These are phyloP conservation scores for Willisornis vidua DNA, from an alignment of 2,113 vertebrate species.

Conservation along the genomic window DNA sequence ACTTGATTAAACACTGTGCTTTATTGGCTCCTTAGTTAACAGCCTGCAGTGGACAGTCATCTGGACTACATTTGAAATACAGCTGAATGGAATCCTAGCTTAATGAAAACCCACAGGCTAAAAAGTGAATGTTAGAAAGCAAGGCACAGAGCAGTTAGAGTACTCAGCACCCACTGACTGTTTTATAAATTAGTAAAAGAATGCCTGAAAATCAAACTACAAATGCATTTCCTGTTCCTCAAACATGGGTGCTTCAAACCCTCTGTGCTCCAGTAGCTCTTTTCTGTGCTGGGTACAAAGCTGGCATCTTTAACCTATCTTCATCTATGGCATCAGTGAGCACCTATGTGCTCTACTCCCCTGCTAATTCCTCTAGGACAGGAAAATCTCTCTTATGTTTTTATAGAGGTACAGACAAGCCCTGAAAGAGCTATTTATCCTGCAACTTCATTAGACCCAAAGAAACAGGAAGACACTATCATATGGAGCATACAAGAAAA, in stretches of 20 bases:
- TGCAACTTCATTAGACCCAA: neutral
- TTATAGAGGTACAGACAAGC: neutral
- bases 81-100: neutral
- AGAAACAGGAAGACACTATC: neutral
- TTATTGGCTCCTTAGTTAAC: slow-evolving; percentile 26
- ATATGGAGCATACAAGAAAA: neutral
- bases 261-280: neutral
- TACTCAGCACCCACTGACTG: neutral
- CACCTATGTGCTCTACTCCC: neutral
- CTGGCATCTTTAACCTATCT: neutral
- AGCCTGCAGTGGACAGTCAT: slow-evolving; percentile 5
- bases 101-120: neutral
- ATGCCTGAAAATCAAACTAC: neutral
- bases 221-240: neutral
- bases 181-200: neutral
- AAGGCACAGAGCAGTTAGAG: neutral
- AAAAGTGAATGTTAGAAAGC: neutral
- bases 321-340: neutral
- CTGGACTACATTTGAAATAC: neutral
- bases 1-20: neutral
- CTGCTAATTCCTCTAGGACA: neutral
- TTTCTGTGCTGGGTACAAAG: neutral
- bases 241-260: neutral
- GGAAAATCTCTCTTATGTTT: neutral
- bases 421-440: neutral